Evolutionary conservation across 2,113 vertebrate genomes (phyloP).

Genomic region (Boleophthalmus pectinirostris): DNA sequence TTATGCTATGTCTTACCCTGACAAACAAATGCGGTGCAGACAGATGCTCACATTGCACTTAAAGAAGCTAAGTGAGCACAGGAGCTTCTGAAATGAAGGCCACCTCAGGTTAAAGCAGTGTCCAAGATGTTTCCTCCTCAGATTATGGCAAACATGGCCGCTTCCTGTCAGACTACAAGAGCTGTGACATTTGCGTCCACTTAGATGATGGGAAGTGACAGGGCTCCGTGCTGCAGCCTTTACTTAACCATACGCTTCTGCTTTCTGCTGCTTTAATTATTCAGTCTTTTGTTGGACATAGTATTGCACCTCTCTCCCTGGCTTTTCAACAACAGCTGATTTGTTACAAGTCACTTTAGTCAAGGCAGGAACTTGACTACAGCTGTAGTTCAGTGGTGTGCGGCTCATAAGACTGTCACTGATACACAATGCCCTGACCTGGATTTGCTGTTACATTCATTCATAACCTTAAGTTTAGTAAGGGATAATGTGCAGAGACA

Average conservation of each 20-base stretch:
- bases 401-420: conserved; percentile 19
- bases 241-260: conserved; percentile 45
- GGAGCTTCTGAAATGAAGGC: conserved; percentile 47
- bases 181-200: conserved; percentile 64
- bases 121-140: conserved; percentile 39
- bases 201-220: conserved; percentile 70
- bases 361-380: conserved; percentile 31
- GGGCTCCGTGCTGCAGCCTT: conserved; percentile 62
- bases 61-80: conserved; percentile 43
- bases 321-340: conserved; percentile 57
- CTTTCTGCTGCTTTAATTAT: conserved; percentile 63
- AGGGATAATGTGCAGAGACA: no score
- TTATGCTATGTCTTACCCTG: conserved; percentile 31
- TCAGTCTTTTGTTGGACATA: conserved; percentile 60
- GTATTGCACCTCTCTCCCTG: conserved; percentile 58
- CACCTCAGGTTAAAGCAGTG: conserved; percentile 55
- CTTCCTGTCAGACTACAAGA: conserved; percentile 43
- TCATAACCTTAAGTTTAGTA: conserved; percentile 1
- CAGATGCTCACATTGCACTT: conserved; percentile 63
- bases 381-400: conserved; percentile 25
- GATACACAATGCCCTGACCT: conserved; percentile 17
- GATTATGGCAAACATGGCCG: conserved; percentile 49
- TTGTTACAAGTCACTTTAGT: conserved; percentile 45
- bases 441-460: conserved; percentile 5
- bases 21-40: conserved; percentile 60